Evolutionary conservation across 92 coral and sea anemone species (phyloP), one percentile per base, ranked within the genome.

Genomic region (Hydrozoanthus gracilis): DNA sequence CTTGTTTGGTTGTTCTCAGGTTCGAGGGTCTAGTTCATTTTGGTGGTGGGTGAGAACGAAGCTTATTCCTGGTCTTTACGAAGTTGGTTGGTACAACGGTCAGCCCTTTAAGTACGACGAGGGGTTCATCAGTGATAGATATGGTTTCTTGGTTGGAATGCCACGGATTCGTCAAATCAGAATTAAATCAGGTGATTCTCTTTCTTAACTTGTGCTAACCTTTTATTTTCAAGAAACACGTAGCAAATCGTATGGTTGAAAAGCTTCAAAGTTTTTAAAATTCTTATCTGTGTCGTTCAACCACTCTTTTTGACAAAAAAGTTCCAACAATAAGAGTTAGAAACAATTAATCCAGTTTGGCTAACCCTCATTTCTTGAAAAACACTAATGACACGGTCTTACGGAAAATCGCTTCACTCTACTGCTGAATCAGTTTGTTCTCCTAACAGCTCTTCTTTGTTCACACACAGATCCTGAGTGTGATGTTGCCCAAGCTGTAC

Each of bases 151-250:
- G 70, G 92, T 96, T 10, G 98, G 98, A 54, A 96, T 94, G 94
- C 95, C 98, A 8, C 88, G 98, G 51, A 73, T 96, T 5, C 89
- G 98, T 62, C 98, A 96, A 82, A 84, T 96, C 55, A 71, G 98
- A 68, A 87, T 94, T 39, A 86, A 61, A 7, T 87, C 93, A 66
- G 92, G 98, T 95, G 69, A 77, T 27, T 76, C 61, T 3, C n/a
- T 47, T 8, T 49, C 17, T 62, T 2, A 62, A 14, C 69, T 62
- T 6, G 16, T 62, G 6, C 69, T 14, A 64, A 11, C 7, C 2
- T 27, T 27, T 27, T 27, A 0, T 27, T 27, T 27, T 27, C 39
- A 27, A 13, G 16, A 64, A 64, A 14, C 17, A 64, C 69, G 18
- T 10, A 56, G 67, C 67, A 61, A 18, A 18, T 61, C 16, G 4